These are phyloP conservation scores for Montipora foliosa DNA, from an alignment of 64 coral and sea anemone species.

Conservation along the genomic window DNA sequence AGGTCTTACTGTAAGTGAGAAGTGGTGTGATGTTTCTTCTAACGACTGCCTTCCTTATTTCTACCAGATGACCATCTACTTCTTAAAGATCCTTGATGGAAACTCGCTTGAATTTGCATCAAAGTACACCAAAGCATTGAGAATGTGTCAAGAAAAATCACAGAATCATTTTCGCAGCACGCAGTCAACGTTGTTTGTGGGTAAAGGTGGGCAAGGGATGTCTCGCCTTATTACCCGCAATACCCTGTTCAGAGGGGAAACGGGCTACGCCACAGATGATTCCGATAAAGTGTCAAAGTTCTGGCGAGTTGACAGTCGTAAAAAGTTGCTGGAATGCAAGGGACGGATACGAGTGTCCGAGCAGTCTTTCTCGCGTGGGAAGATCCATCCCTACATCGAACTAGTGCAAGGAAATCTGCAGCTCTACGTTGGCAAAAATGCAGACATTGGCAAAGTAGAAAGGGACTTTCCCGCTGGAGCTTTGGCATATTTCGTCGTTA, in stretches of 20 bases:
- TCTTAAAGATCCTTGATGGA: conserved; percentile 54
- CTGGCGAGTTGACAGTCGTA: no score
- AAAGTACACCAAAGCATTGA: conserved; percentile 47
- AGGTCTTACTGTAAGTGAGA: conserved; percentile 19
- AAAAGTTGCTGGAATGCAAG: no score
- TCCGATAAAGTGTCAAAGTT: background rate
- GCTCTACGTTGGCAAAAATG: conserved; percentile 69
- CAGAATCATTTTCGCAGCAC: conserved; percentile 46
- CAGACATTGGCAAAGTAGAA: conserved; percentile 60
- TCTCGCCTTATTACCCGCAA: conserved; percentile 51
- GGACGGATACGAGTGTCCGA: no score
- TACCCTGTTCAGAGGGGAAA: conserved; percentile 48
- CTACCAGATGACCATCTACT: conserved; percentile 50
- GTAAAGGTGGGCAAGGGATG: conserved; percentile 58
- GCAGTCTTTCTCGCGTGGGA: no score
- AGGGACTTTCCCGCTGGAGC: conserved; percentile 44
- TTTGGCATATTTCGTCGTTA: conserved; percentile 74
- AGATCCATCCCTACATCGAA: no score
- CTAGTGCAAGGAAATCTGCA: background rate
- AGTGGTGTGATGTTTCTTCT: background rate
- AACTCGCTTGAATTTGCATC: background rate
- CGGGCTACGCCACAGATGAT: conserved; percentile 40
- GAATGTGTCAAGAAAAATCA: conserved; percentile 54
- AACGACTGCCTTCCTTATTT: conserved; percentile 51
- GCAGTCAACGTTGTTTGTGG: conserved; percentile 49